Conservation (phyloP, 1,140 invertebrate genomes). For the Mercenaria mercenaria region DNA sequence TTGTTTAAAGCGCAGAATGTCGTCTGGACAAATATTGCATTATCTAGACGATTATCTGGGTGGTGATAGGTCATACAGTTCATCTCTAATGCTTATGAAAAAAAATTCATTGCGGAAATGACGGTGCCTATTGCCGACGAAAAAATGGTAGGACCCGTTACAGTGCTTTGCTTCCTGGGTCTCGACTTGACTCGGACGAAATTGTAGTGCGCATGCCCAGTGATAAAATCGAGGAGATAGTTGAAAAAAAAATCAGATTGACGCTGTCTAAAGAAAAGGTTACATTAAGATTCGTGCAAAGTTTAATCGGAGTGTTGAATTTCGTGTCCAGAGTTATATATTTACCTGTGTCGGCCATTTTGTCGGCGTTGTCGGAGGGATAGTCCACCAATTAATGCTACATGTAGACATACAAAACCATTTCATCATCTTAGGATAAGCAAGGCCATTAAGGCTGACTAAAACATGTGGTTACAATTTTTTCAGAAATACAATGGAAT, state of each 20-base stretch:
- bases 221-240: too few species aligned
- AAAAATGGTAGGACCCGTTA: slow-evolving; percentile 49
- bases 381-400: slow-evolving; percentile 20
- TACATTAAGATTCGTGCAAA: too few species aligned
- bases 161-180: slow-evolving; percentile 53
- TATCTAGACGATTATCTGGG: too few species aligned
- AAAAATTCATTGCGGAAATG: neutral
- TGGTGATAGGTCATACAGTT: too few species aligned
- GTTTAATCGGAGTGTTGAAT: slow-evolving; percentile 58
- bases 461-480: slow-evolving; percentile 62
- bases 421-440: too few species aligned
- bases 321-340: slow-evolving; percentile 60
- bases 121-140: slow-evolving; percentile 41
- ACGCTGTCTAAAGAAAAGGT: too few species aligned
- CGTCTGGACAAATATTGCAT: too few species aligned
- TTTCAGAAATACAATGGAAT: too few species aligned
- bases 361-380: too few species aligned
- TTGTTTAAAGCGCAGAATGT: too few species aligned
- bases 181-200: slow-evolving; percentile 56
- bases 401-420: slow-evolving; percentile 40
- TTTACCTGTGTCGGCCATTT: slow-evolving; percentile 46
- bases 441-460: too few species aligned
- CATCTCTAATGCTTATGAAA: slow-evolving; percentile 34
- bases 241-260: slow-evolving; percentile 1
- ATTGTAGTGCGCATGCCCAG: slow-evolving; percentile 49